Conservation (phyloP, 2,888 invertebrate species). For the Drosophila anomelani region DNA sequence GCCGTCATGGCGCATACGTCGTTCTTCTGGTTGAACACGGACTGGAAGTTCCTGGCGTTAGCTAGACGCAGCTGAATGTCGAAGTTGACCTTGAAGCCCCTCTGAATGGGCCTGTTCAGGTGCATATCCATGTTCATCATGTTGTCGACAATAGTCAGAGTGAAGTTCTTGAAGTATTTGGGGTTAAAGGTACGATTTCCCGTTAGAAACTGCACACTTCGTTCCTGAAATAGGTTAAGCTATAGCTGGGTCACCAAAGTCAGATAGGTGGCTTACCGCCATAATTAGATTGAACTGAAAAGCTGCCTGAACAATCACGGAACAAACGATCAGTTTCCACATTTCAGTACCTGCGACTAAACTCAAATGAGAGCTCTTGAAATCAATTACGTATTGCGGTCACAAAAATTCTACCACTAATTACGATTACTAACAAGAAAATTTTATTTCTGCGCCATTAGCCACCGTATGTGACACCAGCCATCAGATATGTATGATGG, state of each 20-base stretch:
- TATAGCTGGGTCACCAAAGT: neutral
- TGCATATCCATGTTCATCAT: conserved; percentile 56
- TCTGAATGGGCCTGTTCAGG: conserved; percentile 39
- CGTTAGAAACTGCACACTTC: conserved; percentile 38
- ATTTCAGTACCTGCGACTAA: conserved; percentile 28
- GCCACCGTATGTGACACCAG: neutral
- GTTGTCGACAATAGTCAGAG: conserved; percentile 30
- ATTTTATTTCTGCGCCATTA: conserved; percentile 43
- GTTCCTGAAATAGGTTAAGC: conserved; percentile 45
- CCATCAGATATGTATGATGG: conserved; percentile 39
- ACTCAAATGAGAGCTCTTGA: conserved; percentile 25
- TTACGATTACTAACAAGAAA: neutral
- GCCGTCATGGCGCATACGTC: conserved; percentile 56
- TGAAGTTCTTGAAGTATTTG: conserved; percentile 56
- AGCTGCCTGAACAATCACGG: neutral
- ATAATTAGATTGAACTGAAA: neutral
- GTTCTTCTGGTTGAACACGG: conserved; percentile 50
- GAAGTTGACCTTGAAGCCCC: conserved; percentile 52
- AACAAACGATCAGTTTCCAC: conserved; percentile 22
- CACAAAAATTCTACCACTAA: neutral
- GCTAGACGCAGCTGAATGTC: conserved; percentile 60
- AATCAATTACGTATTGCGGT: conserved; percentile 9
- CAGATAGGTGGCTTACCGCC: conserved; percentile 41
- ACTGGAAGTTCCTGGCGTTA: conserved; percentile 64
- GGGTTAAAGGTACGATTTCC: conserved; percentile 41